Evolutionary conservation across 1,140 invertebrate genomes (phyloP).

Genomic region (Drosophila carrolli): DNA sequence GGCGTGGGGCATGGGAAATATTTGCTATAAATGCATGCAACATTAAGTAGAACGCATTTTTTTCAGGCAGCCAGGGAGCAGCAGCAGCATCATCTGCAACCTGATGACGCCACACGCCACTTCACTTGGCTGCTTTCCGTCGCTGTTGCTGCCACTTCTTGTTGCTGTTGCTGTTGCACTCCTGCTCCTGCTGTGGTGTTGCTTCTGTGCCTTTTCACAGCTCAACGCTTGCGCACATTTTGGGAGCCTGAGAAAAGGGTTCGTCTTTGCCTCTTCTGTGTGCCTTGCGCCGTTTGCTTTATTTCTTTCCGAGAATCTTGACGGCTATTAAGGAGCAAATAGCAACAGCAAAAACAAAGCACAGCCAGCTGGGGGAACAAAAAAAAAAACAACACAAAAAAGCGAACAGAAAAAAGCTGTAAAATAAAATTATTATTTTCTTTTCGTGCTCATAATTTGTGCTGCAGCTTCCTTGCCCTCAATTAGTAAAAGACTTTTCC

Average conservation of each 20-base stretch:
- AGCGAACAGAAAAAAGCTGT: conserved; percentile 30
- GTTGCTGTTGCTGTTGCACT: conserved; percentile 27
- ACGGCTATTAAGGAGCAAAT: conserved; percentile 75
- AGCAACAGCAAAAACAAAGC: conserved; percentile 32
- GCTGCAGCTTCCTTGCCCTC: conserved; percentile 48
- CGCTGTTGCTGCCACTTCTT: conserved; percentile 44
- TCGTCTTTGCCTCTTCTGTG: conserved; percentile 24
- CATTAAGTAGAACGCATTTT: conserved; percentile 83
- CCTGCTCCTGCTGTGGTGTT: conserved; percentile 13
- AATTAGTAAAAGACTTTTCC: conserved; percentile 77
- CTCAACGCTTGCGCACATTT: conserved; percentile 78
- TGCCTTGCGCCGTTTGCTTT: conserved; percentile 56
- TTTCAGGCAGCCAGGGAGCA: conserved; percentile 38
- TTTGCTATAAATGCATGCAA: conserved; percentile 83
- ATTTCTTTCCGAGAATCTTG: conserved; percentile 77
- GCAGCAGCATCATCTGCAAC: conserved; percentile 58
- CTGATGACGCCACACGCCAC: conserved; percentile 78
- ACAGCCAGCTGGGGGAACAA: neutral
- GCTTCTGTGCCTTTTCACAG: conserved; percentile 76
- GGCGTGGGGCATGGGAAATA: conserved; percentile 76
- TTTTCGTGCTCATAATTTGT: conserved; percentile 79
- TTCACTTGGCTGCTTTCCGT: conserved; percentile 73
- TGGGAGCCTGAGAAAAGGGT: conserved; percentile 66
- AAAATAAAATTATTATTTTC: conserved; percentile 83
- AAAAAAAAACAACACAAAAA: neutral